These are phyloP conservation scores for Diachasma alloeum DNA, from an alignment of 1,140 invertebrate genomes.

Conservation along the genomic window DNA sequence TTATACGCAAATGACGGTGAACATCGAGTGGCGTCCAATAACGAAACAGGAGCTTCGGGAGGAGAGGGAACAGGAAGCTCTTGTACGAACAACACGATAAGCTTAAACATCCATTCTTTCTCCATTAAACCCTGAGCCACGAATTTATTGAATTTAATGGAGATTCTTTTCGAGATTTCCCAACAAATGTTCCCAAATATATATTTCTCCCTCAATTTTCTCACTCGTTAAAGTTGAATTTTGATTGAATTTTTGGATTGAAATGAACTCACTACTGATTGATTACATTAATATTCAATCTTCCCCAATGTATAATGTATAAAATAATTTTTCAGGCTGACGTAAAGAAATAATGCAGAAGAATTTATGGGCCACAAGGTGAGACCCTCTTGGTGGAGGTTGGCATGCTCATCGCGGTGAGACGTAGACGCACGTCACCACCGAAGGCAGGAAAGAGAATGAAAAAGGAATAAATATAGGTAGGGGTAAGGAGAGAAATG, in stretches of 20 bases:
- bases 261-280: background rate
- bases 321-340: background rate
- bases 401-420: conserved; percentile 8
- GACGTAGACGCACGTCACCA: conserved; percentile 20
- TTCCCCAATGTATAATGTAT: background rate
- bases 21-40: conserved; percentile 22
- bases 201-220: background rate
- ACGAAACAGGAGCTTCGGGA: background rate
- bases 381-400: background rate
- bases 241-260: background rate
- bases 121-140: background rate
- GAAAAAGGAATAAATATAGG: conserved; percentile 17
- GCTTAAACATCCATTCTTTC: background rate
- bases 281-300: background rate
- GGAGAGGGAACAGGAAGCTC: background rate
- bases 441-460: background rate
- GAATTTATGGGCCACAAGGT: background rate
- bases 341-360: background rate
- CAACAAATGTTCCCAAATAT: background rate
- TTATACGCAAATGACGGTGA: conserved; percentile 26
- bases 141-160: background rate
- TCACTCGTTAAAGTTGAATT: background rate
- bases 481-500: background rate
- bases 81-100: background rate
- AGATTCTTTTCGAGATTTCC: background rate